Evolutionary conservation across 2,797 vertebrate species (phyloP), one percentile per base, ranked within the genome.

Genomic region (Enteromius afrohamiltoni): DNA sequence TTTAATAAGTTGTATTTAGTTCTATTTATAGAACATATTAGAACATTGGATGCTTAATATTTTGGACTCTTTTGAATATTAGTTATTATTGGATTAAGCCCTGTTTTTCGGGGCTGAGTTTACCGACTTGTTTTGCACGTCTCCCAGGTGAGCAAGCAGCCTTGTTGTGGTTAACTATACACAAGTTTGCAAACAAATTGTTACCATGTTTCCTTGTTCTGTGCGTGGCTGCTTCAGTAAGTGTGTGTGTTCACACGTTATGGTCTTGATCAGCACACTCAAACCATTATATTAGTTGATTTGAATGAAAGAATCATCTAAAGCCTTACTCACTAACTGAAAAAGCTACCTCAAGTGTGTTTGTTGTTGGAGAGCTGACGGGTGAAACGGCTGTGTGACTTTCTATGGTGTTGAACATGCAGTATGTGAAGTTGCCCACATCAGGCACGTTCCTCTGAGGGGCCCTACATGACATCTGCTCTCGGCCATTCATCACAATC

Each of bases 401-500:
- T 13, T 42, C 5, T 53, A 2, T 34, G 10, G 10, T 34, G 29
- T 53, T 74, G 47, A 53, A 74, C n/a, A 45, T 16, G 4, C 68
- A 70, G 40, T 26, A 26, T 45, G 40, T 47, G 40, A 45, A 70
- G 45, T 13, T 9, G 26, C 26, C 17, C 45, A 73, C 45, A 31
- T 6, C 4, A 19, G 69, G 45, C 26, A 21, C 9, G 70, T 53
- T 74, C 71, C 29, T 51, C 47, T 6, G 47, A 51, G 47, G 9
- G 26, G 70, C 26, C 45, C 29, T 34, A 34, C 71, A 51, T 51
- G 70, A 31, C 70, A 74, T 53, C 70, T 51, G 47, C 21, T 34
- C 17, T 73, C 8, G 21, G 70, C 26, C 47, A 73, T 53, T 74
- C 47, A 53, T 74, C 71, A 51, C 70, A 11, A 13, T 73, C 70